Evolutionary conservation across 2,113 vertebrate species (phyloP), one percentile per base, ranked within the genome.

Genomic region (Brachyistius frenatus): DNA sequence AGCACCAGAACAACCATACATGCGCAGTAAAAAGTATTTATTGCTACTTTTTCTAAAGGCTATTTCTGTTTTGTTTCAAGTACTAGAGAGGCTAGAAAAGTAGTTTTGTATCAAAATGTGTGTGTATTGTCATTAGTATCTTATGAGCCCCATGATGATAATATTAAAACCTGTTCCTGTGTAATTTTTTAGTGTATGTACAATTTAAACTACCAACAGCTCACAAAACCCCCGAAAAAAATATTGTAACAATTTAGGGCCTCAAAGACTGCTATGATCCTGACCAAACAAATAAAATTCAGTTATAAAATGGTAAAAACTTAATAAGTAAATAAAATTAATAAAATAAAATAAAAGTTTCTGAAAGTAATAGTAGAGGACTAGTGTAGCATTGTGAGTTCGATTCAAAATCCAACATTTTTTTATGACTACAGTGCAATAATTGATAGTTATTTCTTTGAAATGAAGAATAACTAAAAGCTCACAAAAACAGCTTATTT

Each of bases 401-500:
- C 57, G 62, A 37, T 54, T 0, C 14, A 11, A 41, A 33, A 58
- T 52, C 15, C 11, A 49, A 57, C 68, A 65, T 56, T 15, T 16
- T 76, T 23, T 41, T 15, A 46, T 37, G 16, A 63, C 3, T 4
- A 63, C 53, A 2, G 16, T 61, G 5, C 33, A 32, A 56, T 32
- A 16, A 49, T 69, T 54, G 79, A 33, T 67, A 14, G 4, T 50
- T 60, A 15, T 69, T 53, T n/a, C 35, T 79, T 66, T 52, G n/a
- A 71, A 62, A 71, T 36, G 62, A 50, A 44, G 58, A 50, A 31
- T 23, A 30, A 66, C 16, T 67, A 33, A 68, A 63, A 64, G 31
- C 57, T 73, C 30, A 50, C n/a, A 36, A 68, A 62, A 85, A 55
- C 78, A 70, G 81, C 83, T 85, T 88, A 81, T 78, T 71, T 63